These are phyloP conservation scores for Contarinia nasturtii DNA, from an alignment of 1,140 invertebrate species.

Conservation along the genomic window DNA sequence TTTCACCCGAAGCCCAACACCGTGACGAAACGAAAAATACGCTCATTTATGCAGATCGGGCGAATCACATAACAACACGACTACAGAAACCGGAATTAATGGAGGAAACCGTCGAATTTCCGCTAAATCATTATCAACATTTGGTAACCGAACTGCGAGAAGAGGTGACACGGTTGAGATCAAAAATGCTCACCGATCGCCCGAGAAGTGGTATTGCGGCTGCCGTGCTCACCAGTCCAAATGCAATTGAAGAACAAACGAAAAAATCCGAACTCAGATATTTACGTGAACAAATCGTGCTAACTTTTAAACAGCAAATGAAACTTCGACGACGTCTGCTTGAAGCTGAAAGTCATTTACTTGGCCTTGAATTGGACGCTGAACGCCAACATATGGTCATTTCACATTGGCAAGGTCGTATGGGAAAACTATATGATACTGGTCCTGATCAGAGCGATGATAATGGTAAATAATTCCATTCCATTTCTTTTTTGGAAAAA, in stretches of 20 bases:
- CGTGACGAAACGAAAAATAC: slow-evolving; percentile 86
- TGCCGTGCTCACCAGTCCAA: slow-evolving; percentile 10
- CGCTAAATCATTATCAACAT: slow-evolving; percentile 48
- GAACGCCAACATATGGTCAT: slow-evolving; percentile 72
- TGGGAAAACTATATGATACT: slow-evolving; percentile 45
- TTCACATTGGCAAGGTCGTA: slow-evolving; percentile 66
- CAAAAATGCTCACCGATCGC: slow-evolving; percentile 55
- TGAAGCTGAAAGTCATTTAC: slow-evolving; percentile 67
- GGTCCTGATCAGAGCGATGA: slow-evolving; percentile 8
- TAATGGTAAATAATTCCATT: slow-evolving; percentile 11
- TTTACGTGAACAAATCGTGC: slow-evolving; percentile 63
- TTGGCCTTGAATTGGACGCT: slow-evolving; percentile 65
- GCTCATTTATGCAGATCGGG: slow-evolving; percentile 79
- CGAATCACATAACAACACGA: slow-evolving; percentile 63
- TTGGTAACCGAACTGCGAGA: slow-evolving; percentile 65
- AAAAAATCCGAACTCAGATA: slow-evolving; percentile 41
- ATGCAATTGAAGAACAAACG: slow-evolving; percentile 19
- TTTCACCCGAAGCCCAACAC: slow-evolving; percentile 56
- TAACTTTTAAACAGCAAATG: slow-evolving; percentile 82
- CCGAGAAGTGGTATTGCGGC: slow-evolving; percentile 26
- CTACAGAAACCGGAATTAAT: slow-evolving; percentile 21
- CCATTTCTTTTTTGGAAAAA: neutral
- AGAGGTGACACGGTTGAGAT: slow-evolving; percentile 63
- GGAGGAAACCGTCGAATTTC: slow-evolving; percentile 17
- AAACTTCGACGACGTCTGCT: slow-evolving; percentile 60